Conservation (phyloP, 2,797 vertebrate species). For the Scarus forsteni region DNA sequence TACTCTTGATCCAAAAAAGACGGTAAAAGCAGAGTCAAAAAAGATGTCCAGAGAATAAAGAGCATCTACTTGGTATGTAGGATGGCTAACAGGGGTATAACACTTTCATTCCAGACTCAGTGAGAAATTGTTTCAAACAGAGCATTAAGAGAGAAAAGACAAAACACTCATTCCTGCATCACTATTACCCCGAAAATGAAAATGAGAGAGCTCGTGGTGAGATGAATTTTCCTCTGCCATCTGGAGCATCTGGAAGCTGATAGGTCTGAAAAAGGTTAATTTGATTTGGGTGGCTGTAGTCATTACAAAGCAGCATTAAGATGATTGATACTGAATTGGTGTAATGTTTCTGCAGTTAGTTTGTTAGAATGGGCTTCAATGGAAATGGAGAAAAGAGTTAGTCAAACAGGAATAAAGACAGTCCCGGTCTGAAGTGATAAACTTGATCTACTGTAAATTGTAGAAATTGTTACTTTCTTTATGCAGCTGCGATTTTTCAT, state of each 20-base stretch:
- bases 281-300: conserved; percentile 52
- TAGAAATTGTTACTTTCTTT: too few relatives aligned
- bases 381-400: not conserved
- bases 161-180: conserved; percentile 8
- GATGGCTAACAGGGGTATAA: not conserved
- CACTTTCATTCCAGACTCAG: not conserved
- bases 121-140: not conserved
- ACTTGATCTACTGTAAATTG: not conserved
- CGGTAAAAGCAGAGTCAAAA: conserved; percentile 3
- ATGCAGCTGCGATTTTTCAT: not conserved
- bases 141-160: not conserved
- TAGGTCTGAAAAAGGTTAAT: conserved; percentile 63
- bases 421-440: too few relatives aligned
- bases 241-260: conserved; percentile 57
- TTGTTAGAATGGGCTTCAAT: conserved; percentile 34
- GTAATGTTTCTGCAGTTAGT: conserved; percentile 46
- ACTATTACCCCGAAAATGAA: not conserved
- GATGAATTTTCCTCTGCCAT: conserved; percentile 41
- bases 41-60: not conserved
- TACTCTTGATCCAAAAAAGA: not conserved
- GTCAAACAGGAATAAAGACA: too few relatives aligned
- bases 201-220: not conserved
- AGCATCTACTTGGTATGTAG: not conserved
- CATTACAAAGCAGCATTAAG: conserved; percentile 52
- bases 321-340: conserved; percentile 46